A percentile compares a stretch with the other conserved stretches of the same genome.
These are phyloP conservation scores for Epinotia brunnichana DNA, from an alignment of 2,888 invertebrate genomes.

Conservation along the genomic window DNA sequence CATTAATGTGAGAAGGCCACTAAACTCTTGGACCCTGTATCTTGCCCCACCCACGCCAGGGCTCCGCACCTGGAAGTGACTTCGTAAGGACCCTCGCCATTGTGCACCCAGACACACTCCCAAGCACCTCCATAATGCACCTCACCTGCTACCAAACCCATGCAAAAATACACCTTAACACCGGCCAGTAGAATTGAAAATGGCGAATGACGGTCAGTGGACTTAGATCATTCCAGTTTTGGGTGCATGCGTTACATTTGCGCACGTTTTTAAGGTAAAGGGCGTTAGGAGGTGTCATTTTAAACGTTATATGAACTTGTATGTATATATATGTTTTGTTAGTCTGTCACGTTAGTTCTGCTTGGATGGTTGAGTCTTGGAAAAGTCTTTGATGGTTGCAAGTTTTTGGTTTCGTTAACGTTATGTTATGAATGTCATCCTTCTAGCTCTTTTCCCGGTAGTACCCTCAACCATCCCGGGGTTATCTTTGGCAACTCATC, in stretches of 20 bases:
- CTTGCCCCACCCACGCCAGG: constrained; percentile 49
- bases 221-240: not conserved
- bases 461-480: no score
- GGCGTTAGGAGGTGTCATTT: constrained; percentile 37
- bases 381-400: not conserved
- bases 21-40: constrained; percentile 30
- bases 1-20: no score
- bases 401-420: not conserved
- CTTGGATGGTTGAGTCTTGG: not conserved
- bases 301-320: constrained; percentile 7
- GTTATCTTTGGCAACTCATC: no score
- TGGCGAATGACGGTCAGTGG: not conserved
- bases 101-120: constrained; percentile 37
- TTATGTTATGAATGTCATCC: no score
- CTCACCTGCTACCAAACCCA: not conserved
- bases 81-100: constrained; percentile 40
- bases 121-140: not conserved
- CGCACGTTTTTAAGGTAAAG: constrained; percentile 40
- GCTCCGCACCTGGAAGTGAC: constrained; percentile 53
- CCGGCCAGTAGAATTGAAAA: not conserved
- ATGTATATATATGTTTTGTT: not conserved
- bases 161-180: not conserved
- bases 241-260: constrained; percentile 28
- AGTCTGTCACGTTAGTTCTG: constrained; percentile 10
- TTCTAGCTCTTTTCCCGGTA: no score